Evolutionary conservation across 2,888 invertebrate genomes (phyloP).

Genomic region (Chrysolina oricalcia): DNA sequence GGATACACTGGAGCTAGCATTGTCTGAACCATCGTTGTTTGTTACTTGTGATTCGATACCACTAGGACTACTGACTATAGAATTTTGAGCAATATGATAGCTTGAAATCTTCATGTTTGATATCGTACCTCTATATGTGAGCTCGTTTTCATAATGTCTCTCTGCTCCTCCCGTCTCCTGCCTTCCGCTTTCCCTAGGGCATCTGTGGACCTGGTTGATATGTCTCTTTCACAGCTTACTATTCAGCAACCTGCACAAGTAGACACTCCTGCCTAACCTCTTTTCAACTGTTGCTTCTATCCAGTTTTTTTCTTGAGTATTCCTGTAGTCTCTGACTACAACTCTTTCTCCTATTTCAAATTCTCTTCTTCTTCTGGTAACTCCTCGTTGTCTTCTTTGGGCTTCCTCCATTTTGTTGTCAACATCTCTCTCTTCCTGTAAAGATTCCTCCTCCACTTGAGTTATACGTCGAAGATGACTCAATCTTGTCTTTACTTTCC

Average conservation of each 20-base stretch:
- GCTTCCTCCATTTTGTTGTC: background rate
- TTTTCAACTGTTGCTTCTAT: conserved; percentile 36
- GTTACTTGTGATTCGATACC: too few species aligned
- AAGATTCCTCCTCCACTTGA: background rate
- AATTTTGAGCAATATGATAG: too few species aligned
- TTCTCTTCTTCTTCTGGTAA: conserved; percentile 17
- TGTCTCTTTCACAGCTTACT: conserved; percentile 40
- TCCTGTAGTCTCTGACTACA: conserved; percentile 43
- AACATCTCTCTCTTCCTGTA: background rate
- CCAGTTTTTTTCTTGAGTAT: conserved; percentile 34
- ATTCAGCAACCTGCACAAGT: conserved; percentile 31
- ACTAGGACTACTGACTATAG: too few species aligned
- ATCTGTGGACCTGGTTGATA: conserved; percentile 38
- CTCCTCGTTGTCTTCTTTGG: background rate
- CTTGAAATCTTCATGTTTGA: too few species aligned
- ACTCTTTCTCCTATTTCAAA: conserved; percentile 36
- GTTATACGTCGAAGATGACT: too few species aligned
- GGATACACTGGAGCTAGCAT: too few species aligned
- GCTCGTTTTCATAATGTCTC: too few species aligned
- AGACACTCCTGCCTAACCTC: conserved; percentile 35
- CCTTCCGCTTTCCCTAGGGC: too few species aligned
- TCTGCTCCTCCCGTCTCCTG: too few species aligned
- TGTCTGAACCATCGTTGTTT: too few species aligned
- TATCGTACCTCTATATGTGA: too few species aligned
- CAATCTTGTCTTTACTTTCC: too few species aligned